Conservation (phyloP, 2,797 vertebrate genomes). For the Tapera naevia region DNA sequence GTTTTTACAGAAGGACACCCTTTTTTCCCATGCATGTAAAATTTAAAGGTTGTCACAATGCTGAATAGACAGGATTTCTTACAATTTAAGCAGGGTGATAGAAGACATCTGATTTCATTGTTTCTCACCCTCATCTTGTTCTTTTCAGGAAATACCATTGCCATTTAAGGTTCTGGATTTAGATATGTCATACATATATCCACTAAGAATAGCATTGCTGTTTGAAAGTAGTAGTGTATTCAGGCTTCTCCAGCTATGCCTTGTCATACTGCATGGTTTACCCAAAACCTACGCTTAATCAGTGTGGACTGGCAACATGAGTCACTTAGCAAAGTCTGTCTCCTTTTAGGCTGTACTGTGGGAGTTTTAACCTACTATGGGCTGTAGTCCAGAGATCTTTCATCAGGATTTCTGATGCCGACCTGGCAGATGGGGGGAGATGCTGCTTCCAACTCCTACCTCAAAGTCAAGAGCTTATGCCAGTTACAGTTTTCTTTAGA, state of each 20-base stretch:
- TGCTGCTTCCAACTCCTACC: not conserved
- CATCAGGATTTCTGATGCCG: conserved; percentile 5
- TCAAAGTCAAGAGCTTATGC: not conserved
- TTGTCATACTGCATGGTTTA: not conserved
- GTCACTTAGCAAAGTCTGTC: not conserved
- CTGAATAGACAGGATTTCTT: not conserved
- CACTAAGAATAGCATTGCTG: conserved; percentile 14
- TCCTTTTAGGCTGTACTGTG: conserved; percentile 1
- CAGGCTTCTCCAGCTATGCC: not conserved
- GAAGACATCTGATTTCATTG: not conserved
- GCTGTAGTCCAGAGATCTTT: conserved; percentile 7
- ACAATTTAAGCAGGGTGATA: not conserved
- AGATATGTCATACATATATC: not conserved
- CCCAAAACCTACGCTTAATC: conserved; percentile 40
- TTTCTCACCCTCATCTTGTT: not conserved
- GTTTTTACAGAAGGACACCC: not conserved
- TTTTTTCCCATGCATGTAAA: not conserved
- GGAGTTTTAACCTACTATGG: not conserved
- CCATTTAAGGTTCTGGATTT: not conserved
- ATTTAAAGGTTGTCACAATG: not conserved
- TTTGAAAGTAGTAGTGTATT: not conserved
- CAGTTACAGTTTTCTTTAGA: not conserved
- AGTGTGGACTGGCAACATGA: conserved; percentile 34
- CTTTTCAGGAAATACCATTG: conserved; percentile 45
- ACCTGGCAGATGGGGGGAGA: not conserved